Base-by-base conservation (phyloP, 2,888 invertebrate genomes). In the Sisyra nigra region DNA sequence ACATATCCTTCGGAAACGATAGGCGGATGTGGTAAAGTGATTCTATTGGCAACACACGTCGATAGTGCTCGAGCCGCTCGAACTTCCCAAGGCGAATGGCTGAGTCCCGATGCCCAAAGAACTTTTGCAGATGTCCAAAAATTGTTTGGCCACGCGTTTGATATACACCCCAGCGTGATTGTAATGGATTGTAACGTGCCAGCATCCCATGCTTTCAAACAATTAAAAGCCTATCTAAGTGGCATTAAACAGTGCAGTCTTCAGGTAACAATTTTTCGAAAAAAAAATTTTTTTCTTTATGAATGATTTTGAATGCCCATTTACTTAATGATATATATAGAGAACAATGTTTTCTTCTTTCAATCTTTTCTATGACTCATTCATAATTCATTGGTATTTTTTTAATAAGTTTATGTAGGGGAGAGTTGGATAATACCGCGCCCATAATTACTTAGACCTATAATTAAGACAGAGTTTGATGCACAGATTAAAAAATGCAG, bases 1-100 rank as follows among this genome's bases (percentile, higher is more conserved):
- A 43, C 37, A 6, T 19, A 24, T 14, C 47, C 51, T 8, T 47
- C 48, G 30, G 44, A 41, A 35, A 29, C 55, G 57, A 38, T 53
- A 75, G 76, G 70, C 48, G 67, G 69, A 48, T 68, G 71, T 54
- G 79, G 79, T 10, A 65, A 68, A 50, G 66, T 79, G n/a, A 58
- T 75, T 8, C 57, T 80, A 33, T 64, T 79, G 3, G 79, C 72
- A 4, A 77, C 76, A 1, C 76, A 79, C 53, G 74, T 73, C 2
- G 76, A 76, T 51, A 57, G 61, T 11, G 65, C 65, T 1, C 54
- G 66, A 37, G 68, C 70, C 36, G 61, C 62, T 8, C 66, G 67
- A 52, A 69, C 67, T 39, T 60, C 66, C 38, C 61, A 67, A 41
- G 76, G 76, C 15, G 72, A 73, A 50, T 72, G 68, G 58, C 57